Evolutionary conservation across 2,888 invertebrate species (phyloP).

Genomic region (Pristionchus arcanus): DNA sequence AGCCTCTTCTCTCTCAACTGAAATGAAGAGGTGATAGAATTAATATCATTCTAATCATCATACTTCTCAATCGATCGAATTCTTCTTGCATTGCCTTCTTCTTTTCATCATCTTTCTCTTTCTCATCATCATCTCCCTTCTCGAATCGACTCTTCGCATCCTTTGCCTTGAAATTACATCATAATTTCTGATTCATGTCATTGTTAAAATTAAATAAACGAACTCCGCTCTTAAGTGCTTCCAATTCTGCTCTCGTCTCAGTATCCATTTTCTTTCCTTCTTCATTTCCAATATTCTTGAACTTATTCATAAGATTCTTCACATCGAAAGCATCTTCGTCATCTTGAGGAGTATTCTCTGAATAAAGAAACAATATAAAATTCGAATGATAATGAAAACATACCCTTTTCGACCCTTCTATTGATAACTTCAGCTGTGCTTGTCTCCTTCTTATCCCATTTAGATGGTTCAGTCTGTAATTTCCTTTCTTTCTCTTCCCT

Average conservation of each 20-base stretch:
- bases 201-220: neutral
- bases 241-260: conserved; percentile 64
- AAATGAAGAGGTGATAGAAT: conserved; percentile 34
- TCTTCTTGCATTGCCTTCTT: conserved; percentile 80
- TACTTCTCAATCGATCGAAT: conserved; percentile 77
- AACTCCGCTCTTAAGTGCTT: conserved; percentile 59
- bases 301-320: conserved; percentile 79
- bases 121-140: conserved; percentile 78
- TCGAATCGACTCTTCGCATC: conserved; percentile 79
- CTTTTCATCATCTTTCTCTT: conserved; percentile 78
- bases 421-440: conserved; percentile 76
- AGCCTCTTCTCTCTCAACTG: conserved; percentile 76
- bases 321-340: conserved; percentile 77
- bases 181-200: neutral
- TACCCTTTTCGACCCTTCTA: conserved; percentile 65
- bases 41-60: conserved; percentile 12
- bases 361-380: neutral
- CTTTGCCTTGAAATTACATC: conserved; percentile 66
- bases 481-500: neutral
- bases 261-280: conserved; percentile 57
- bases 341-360: conserved; percentile 67
- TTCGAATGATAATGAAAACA: neutral
- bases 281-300: conserved; percentile 77
- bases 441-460: conserved; percentile 77
- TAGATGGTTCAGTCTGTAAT: conserved; percentile 68